These are phyloP conservation scores for Orthonyx spaldingii DNA, from an alignment of 2,113 vertebrate genomes.

Conservation along the genomic window DNA sequence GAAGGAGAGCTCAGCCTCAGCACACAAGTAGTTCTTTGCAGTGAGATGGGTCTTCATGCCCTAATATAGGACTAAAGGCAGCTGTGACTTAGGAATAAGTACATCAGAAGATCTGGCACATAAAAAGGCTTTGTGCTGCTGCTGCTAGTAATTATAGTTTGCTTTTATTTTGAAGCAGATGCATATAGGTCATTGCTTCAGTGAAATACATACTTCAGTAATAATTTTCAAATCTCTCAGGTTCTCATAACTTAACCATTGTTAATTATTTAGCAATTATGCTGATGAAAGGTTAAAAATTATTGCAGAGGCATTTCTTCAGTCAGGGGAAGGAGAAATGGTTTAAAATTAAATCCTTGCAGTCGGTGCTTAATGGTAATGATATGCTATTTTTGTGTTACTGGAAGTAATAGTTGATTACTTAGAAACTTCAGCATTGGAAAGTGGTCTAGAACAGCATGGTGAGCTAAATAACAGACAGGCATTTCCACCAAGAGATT, in stretches of 20 bases:
- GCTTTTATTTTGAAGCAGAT: constrained; percentile 29
- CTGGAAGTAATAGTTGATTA: constrained; percentile 63
- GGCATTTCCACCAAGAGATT: background rate
- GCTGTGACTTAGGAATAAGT: background rate
- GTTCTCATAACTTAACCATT: constrained; percentile 59
- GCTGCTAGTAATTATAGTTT: background rate
- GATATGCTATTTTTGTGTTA: constrained; percentile 62
- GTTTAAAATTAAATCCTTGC: constrained; percentile 64
- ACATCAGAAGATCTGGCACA: background rate
- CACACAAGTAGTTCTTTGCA: background rate
- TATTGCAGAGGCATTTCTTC: constrained; percentile 52
- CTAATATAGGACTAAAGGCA: background rate
- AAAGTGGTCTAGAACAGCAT: constrained; percentile 23
- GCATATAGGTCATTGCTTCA: constrained; percentile 15
- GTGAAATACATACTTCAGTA: constrained; percentile 39
- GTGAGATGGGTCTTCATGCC: background rate
- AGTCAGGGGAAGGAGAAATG: constrained; percentile 17
- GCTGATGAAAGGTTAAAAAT: constrained; percentile 70
- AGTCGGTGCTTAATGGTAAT: constrained; percentile 59
- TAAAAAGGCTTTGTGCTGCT: background rate
- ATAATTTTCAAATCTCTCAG: constrained; percentile 60
- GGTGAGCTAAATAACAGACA: background rate
- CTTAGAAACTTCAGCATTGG: constrained; percentile 36
- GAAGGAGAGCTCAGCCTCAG: background rate
- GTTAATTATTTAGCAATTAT: constrained; percentile 72